Evolutionary conservation across 2,888 invertebrate genomes (phyloP), one percentile per base, ranked within the genome.

Genomic region (Coleophora flavipennella): DNA sequence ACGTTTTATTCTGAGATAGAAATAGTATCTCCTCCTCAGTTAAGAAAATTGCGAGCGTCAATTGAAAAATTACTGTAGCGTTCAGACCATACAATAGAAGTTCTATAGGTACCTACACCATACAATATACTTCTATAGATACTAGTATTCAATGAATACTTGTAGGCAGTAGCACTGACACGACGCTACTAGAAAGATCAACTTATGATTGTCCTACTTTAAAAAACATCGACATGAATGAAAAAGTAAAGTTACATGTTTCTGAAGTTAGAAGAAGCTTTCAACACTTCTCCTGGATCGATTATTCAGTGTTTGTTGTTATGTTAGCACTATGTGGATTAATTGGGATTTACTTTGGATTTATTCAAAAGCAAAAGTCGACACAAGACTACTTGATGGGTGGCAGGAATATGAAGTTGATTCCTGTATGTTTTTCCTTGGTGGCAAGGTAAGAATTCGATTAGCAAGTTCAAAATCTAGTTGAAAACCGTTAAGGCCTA

Each of bases 301-400:
- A 92, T 67, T 92, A 92, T 64, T 59, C 85, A 1, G 86, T 92
- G 35, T 92, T 92, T 58, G 74, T 88, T 10, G 53, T 86, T 1
- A 93, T 94, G 93, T 76, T 95, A 42, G 60, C 87, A 4, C 69
- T 91, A 28, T 94, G 93, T 59, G 89, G 92, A 26, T 78, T 85
- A 2, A 90, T 95, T 40, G 94, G 95, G 8, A 68, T 94, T 41
- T 94, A 92, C 67, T 94, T 92, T 60, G 94, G 93, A 6, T 92
- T 92, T 59, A 74, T 90, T 47, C 88, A 90, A 42, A 90, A 90
- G 54, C 54, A 79, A 58, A 57, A 68, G 48, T 69, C 79, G 1
- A 85, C 90, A 1, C 90, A 91, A 57, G 91, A 92, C 51, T 94
- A 94, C 66, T 85, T 95, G 49, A 90, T 95, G 72, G 95, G 94